These are phyloP conservation scores for Acrocephalus scirpaceus DNA, from an alignment of 2,797 vertebrate genomes.

Conservation along the genomic window DNA sequence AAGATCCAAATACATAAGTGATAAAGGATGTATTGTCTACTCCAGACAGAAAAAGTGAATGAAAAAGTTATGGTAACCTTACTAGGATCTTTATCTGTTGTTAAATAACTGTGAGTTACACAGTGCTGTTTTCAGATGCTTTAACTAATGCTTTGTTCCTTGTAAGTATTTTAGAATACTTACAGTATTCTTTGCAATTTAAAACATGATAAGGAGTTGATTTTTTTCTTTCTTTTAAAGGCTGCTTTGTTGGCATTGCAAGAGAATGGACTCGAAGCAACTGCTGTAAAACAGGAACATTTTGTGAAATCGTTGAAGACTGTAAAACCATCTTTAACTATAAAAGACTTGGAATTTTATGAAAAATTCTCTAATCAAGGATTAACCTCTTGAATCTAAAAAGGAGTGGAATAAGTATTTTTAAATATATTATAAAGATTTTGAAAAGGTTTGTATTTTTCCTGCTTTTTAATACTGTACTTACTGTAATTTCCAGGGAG, in stretches of 20 bases:
- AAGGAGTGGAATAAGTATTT: slow-evolving; percentile 3
- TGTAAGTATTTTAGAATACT: background rate
- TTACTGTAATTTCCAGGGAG: background rate
- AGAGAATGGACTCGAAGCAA: slow-evolving; percentile 83
- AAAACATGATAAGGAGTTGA: background rate
- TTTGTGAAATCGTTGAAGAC: slow-evolving; percentile 81
- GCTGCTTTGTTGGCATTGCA: slow-evolving; percentile 90
- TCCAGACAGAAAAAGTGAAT: background rate
- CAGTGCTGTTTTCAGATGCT: background rate
- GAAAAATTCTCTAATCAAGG: slow-evolving; percentile 70
- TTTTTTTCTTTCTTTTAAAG: slow-evolving; percentile 68
- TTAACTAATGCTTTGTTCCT: background rate
- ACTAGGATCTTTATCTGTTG: background rate
- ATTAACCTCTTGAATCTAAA: slow-evolving; percentile 16
- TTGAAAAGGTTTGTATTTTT: background rate
- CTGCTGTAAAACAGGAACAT: slow-evolving; percentile 79
- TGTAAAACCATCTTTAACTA: slow-evolving; percentile 85
- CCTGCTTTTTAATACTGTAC: background rate
- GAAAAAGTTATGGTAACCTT: background rate
- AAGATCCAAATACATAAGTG: background rate
- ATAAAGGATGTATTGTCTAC: background rate
- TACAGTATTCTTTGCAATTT: background rate
- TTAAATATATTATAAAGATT: background rate
- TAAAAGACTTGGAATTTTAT: slow-evolving; percentile 81
- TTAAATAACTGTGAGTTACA: background rate